A percentile compares a stretch with the other conserved stretches of the same genome.
Conservation (phyloP, 2,113 vertebrate species). For the Cygnus atratus region DNA sequence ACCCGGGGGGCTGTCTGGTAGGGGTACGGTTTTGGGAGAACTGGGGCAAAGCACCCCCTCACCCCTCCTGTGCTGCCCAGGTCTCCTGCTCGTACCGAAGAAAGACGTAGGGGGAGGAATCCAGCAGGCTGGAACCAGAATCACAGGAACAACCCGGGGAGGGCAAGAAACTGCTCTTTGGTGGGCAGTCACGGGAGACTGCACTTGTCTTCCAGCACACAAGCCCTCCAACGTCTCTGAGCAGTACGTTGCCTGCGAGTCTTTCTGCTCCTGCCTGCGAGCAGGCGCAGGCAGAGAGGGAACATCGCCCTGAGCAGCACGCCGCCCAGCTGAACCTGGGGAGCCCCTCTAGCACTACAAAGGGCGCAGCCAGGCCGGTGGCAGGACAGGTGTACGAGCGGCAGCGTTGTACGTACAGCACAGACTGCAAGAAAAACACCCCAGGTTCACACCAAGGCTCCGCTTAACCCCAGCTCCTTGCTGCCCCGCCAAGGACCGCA, state of each 20-base stretch:
- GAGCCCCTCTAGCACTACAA: too few species aligned
- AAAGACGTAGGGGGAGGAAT: background rate
- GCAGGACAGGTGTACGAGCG: too few species aligned
- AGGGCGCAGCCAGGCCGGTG: too few species aligned
- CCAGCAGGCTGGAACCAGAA: background rate
- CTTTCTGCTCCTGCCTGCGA: background rate
- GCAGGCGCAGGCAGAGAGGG: background rate
- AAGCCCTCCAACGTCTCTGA: background rate
- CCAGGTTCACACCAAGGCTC: background rate
- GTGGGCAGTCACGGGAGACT: background rate
- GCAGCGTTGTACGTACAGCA: too few species aligned
- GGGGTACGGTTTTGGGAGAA: background rate
- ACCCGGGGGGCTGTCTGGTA: background rate
- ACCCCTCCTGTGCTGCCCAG: background rate
- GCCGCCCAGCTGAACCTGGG: too few species aligned
- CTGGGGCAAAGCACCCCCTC: background rate
- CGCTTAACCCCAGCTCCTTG: background rate
- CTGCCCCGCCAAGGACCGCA: background rate
- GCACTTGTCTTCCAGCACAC: background rate
- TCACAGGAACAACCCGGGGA: background rate
- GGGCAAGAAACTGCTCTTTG: background rate
- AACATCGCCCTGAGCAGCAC: background rate
- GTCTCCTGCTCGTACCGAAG: background rate
- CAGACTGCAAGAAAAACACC: too few species aligned
- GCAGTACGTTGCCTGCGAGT: rapidly evolving